Percentiles rank a stretch among this genome's conserved stretches.
Conservation (phyloP, 92 coral and sea anemone species). For the Phymanthus crucifer region DNA sequence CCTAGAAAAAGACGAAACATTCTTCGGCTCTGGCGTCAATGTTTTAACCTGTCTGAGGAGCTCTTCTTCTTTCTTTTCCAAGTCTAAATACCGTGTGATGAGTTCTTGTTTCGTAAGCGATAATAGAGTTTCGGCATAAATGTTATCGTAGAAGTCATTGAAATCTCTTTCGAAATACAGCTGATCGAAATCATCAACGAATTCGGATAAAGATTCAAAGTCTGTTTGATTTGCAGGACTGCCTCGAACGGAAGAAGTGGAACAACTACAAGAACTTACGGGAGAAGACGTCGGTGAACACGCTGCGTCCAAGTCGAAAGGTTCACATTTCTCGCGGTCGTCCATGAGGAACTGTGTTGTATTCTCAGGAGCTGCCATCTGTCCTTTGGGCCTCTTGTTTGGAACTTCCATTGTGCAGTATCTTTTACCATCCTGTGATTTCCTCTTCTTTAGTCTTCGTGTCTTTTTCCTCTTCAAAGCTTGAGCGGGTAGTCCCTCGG, state of each 20-base stretch:
- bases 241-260: slow-evolving; percentile 62
- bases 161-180: slow-evolving; percentile 82
- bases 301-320: slow-evolving; percentile 42
- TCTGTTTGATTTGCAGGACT: slow-evolving; percentile 64
- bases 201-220: slow-evolving; percentile 42
- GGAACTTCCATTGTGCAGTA: slow-evolving; percentile 35
- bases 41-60: slow-evolving; percentile 36
- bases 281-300: slow-evolving; percentile 55
- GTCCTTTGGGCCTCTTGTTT: slow-evolving; percentile 45
- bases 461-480: slow-evolving; percentile 62
- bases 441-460: slow-evolving; percentile 73
- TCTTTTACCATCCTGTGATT: slow-evolving; percentile 37
- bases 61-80: slow-evolving; percentile 73
- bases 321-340: slow-evolving; percentile 77
- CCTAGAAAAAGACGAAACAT: slow-evolving; percentile 3
- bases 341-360: slow-evolving; percentile 97
- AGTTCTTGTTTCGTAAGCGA: slow-evolving; percentile 77
- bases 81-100: slow-evolving; percentile 51
- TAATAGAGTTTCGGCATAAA: slow-evolving; percentile 78
- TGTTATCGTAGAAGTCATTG: slow-evolving; percentile 79
- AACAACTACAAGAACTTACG: slow-evolving; percentile 60
- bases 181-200: slow-evolving; percentile 59
- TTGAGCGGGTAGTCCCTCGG: slow-evolving; percentile 42
- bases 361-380: slow-evolving; percentile 87
- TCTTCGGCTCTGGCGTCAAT: slow-evolving; percentile 16